Evolutionary conservation across 2,888 invertebrate species (phyloP), one percentile per base, ranked within the genome.

Genomic region (Loripinus fragilis): DNA sequence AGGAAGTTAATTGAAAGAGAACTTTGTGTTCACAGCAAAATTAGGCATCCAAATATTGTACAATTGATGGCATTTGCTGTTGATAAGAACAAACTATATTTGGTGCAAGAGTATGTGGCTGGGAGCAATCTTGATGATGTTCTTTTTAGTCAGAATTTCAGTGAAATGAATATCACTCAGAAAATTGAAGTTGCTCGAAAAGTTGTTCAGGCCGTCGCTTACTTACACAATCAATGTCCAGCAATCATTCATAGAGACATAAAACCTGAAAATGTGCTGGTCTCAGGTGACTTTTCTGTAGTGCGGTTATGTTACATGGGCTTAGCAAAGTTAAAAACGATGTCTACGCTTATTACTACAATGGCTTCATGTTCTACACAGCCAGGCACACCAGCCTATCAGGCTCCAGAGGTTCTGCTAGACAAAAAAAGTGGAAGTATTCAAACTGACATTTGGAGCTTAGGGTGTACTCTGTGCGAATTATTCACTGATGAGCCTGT

Each of bases 381-480:
- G 50, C 81, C 81, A 17, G 78, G 76, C 25, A 81, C 78, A 60
- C 74, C 78, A 41, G 68, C 55, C 0, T 81, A 74, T 68, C 81
- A 81, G 38, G 79, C 82, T 0, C 76, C 82, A 25, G 81, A 76
- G 33, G 35, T 78, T 5, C 42, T 78, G 2, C 7, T 78, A 2
- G 28, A 72, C 2, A 68, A 38, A 60, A 41, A 70, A 28, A 69
- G 55, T 38, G 70, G 67, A 28, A 42, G 30, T 30, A 23, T 23
- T 20, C 12, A 25, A 20, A 41, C 80, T 64, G 80, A 76, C 60
- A 71, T 80, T 30, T 80, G 76, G 80, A 64, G 71, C 45, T 33
- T 80, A 15, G 52, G 68, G 25, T 60, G 68, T 50, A 79, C 75
- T 20, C 25, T 70, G 8, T 35, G 76, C 2, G 80, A 76, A 45